Evolutionary conservation across 1,140 invertebrate species (phyloP).

Genomic region (Drosophila dunni): DNA sequence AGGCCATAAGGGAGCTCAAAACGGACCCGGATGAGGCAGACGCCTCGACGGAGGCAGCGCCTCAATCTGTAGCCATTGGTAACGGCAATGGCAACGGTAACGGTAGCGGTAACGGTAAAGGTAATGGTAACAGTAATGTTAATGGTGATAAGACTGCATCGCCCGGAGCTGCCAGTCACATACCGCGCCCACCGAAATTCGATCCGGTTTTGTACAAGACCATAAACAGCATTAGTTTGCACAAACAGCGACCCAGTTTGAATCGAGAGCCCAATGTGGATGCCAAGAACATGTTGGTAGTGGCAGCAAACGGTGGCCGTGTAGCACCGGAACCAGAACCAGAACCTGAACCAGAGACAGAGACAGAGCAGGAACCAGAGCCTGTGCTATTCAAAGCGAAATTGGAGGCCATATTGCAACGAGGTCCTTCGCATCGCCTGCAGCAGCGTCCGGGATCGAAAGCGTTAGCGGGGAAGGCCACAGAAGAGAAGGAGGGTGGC

Average conservation of each 20-base stretch:
- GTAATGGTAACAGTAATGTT: slow-evolving; percentile 30
- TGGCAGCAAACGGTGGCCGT: neutral
- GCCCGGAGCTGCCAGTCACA: slow-evolving; percentile 19
- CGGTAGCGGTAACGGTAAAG: too few species aligned
- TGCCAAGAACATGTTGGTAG: slow-evolving; percentile 57
- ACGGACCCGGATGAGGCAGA: slow-evolving; percentile 34
- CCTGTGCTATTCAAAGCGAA: slow-evolving; percentile 78
- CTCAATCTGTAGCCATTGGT: slow-evolving; percentile 2
- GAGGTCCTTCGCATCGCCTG: slow-evolving; percentile 78
- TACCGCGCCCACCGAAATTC: slow-evolving; percentile 82
- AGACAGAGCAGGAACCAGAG: slow-evolving; percentile 31
- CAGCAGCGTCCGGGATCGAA: slow-evolving; percentile 65
- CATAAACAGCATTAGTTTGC: slow-evolving; percentile 75
- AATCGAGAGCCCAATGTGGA: slow-evolving; percentile 60
- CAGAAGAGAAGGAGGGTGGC: slow-evolving; percentile 24
- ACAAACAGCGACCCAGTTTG: slow-evolving; percentile 79
- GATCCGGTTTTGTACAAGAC: slow-evolving; percentile 83
- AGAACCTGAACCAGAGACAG: slow-evolving; percentile 13
- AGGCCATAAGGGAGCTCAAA: slow-evolving; percentile 75
- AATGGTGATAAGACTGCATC: slow-evolving; percentile 46
- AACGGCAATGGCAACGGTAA: neutral
- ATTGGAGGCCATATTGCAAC: slow-evolving; percentile 80
- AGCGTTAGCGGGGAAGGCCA: neutral
- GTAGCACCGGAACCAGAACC: slow-evolving; percentile 13
- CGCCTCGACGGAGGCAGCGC: neutral